These are phyloP conservation scores for Trachurus trachurus DNA, from an alignment of 2,797 vertebrate genomes.

Conservation along the genomic window DNA sequence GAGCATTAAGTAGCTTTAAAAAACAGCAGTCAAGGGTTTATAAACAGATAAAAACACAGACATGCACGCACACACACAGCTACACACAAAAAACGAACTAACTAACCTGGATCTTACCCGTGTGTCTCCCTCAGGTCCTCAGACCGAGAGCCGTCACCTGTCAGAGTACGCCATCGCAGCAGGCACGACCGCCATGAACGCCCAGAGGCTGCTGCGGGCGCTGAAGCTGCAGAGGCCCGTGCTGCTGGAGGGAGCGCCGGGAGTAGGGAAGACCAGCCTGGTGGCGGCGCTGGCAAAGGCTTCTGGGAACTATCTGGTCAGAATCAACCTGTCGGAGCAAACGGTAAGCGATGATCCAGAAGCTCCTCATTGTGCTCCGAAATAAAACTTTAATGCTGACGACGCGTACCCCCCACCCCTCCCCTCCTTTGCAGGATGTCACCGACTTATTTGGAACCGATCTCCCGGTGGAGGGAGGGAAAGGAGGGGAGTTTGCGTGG, in stretches of 20 bases:
- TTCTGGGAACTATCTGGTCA: constrained; percentile 93
- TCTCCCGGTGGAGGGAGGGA: constrained; percentile 98
- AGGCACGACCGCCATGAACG: constrained; percentile 95
- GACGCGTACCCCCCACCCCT: background rate
- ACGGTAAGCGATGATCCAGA: constrained; percentile 85
- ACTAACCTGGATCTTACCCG: too few species aligned
- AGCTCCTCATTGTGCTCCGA: background rate
- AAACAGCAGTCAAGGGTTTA: too few species aligned
- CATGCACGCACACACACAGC: too few species aligned
- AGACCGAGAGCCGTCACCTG: constrained; percentile 81
- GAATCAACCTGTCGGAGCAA: constrained; percentile 98
- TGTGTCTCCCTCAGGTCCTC: constrained; percentile 81
- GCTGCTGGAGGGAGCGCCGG: constrained; percentile 96
- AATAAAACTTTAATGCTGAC: background rate
- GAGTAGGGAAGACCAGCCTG: constrained; percentile 98
- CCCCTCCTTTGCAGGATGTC: constrained; percentile 88
- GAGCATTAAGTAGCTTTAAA: too few species aligned
- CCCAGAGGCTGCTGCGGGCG: constrained; percentile 93
- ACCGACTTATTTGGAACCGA: constrained; percentile 98
- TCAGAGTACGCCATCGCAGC: constrained; percentile 92
- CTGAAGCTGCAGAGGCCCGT: constrained; percentile 94
- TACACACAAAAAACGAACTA: too few species aligned
- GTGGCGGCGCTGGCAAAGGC: constrained; percentile 95
- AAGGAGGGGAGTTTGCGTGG: constrained; percentile 98
- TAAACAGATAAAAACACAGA: too few species aligned